These are phyloP conservation scores for Sminthopsis crassicaudata DNA, from an alignment of 2,113 vertebrate genomes.

Conservation along the genomic window DNA sequence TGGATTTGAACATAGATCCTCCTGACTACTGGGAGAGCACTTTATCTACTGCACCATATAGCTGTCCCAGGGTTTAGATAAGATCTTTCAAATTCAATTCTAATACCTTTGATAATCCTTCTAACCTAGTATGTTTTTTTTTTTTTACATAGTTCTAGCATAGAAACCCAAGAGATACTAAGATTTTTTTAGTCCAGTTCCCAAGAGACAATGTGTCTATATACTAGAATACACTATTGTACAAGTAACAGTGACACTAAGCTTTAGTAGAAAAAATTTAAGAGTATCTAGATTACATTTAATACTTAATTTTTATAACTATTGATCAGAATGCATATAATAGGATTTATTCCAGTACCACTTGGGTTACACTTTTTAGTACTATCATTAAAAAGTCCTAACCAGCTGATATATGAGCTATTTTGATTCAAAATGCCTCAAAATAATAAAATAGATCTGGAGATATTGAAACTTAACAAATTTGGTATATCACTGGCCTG, in stretches of 20 bases:
- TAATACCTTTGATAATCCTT: not conserved
- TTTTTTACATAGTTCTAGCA: slow-evolving; percentile 21
- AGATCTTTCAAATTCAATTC: not conserved
- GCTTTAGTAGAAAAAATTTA: slow-evolving; percentile 12
- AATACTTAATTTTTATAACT: not conserved
- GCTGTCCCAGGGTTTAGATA: not conserved
- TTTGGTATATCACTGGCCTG: slow-evolving; percentile 13
- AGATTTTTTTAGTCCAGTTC: not conserved
- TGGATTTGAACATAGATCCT: not conserved
- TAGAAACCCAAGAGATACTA: slow-evolving; percentile 46
- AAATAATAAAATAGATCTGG: not conserved
- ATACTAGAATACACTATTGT: slow-evolving; percentile 34
- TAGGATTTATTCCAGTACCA: not conserved
- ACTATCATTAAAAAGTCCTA: not conserved
- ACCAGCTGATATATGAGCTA: slow-evolving; percentile 4
- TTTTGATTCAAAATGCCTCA: slow-evolving; percentile 7
- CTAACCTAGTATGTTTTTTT: not conserved
- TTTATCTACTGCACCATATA: not conserved
- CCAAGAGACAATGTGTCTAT: not conserved
- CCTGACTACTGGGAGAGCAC: not conserved
- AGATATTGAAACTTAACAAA: slow-evolving; percentile 27
- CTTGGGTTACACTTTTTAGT: slow-evolving; percentile 11
- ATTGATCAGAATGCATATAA: not conserved
- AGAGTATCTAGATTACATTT: not conserved
- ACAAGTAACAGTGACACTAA: slow-evolving; percentile 20